Evolutionary conservation across 1,140 invertebrate genomes (phyloP), one percentile per base, ranked within the genome.

Genomic region (Drosophila baimaii): DNA sequence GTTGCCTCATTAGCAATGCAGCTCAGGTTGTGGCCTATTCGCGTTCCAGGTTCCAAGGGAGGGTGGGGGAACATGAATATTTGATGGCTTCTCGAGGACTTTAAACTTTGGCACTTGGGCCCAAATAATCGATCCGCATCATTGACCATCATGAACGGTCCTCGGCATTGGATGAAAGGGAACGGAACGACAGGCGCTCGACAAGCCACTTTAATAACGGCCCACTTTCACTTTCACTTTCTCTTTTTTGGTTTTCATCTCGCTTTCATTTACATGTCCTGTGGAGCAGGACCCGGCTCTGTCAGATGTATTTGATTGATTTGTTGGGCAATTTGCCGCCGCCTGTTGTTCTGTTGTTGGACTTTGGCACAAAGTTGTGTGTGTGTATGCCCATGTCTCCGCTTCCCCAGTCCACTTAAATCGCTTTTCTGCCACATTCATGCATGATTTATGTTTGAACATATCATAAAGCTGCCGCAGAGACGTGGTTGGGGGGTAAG

Each of bases 251-350:
- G 29, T 49, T 72, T 71, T 43, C 52, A 51, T 58, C 52, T 21
- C 23, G 25, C 29, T 44, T 73, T 73, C 39, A 73, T 73, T 73
- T 73, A 51, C 69, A 73, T 73, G 69, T 62, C 56, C 68, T 46
- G 52, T 59, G 54, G 29, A 37, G 43, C 41, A 49, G 27, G 47
- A 54, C 68, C 8, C 29, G 55, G n/a, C 46, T 58, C 54, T 73
- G 70, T 73, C 70, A 73, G 70, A 31, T 62, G 70, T 59, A 37
- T 62, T 73, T 73, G 70, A 73, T 73, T 73, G 70, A 73, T 73
- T 73, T 73, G 70, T 73, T 73, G 70, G 69, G 56, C 69, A 73
- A 73, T 73, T 73, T 73, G 56, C 70, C 57, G 39, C 51, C 66
- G 51, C 41, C 65, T 71, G 51, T 72, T 73, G 70, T 72, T 73